Conservation (phyloP, 2,888 invertebrate genomes). For the Poecilus cupreus region DNA sequence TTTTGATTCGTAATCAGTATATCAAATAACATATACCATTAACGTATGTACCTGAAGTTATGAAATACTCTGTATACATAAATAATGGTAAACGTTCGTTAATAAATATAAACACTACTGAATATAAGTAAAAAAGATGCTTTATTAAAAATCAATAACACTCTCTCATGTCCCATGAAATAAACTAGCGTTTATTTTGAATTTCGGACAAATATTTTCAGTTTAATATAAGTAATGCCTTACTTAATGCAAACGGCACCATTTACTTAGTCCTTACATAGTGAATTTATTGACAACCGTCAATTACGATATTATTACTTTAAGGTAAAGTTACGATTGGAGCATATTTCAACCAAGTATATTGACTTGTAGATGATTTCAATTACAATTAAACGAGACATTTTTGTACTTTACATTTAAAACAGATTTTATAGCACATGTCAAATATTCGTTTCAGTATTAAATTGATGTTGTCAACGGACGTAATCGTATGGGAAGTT, state of each 20-base stretch:
- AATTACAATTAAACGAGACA: conserved; percentile 43
- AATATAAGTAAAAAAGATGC: neutral
- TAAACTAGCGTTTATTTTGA: neutral
- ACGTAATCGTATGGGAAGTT: neutral
- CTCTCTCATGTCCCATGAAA: neutral
- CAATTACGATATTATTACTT: conserved; percentile 5
- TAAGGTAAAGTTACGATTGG: neutral
- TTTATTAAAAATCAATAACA: neutral
- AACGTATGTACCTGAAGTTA: no score
- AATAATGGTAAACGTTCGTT: no score
- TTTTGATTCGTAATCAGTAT: no score
- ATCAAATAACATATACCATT: no score
- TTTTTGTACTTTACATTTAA: conserved; percentile 31
- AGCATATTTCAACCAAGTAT: conserved; percentile 16
- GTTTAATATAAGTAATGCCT: neutral
- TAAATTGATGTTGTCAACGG: conserved; percentile 50
- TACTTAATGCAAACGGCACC: conserved; percentile 14
- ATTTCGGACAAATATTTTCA: neutral
- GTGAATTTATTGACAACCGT: conserved; percentile 37
- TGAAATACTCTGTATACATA: no score
- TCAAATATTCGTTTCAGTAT: conserved; percentile 38
- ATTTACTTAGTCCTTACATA: conserved; percentile 17
- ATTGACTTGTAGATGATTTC: conserved; percentile 41
- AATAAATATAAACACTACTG: neutral
- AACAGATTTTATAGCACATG: conserved; percentile 43